A percentile compares a stretch with the other conserved stretches of the same genome.
Conservation (phyloP, 2,113 vertebrate genomes). For the Perognathus longimembris region DNA sequence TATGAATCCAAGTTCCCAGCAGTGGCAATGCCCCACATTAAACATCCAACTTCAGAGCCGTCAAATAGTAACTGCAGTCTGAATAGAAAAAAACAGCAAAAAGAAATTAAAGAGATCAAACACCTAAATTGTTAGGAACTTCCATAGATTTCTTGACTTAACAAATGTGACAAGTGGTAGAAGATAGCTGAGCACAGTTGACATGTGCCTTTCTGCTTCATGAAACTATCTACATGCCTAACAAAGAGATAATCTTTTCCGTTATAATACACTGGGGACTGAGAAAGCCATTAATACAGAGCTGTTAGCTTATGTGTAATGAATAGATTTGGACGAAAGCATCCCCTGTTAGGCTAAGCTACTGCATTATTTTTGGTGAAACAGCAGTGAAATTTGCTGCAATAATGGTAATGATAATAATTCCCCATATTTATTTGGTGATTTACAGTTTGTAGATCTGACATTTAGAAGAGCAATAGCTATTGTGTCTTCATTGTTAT, state of each 20-base stretch:
- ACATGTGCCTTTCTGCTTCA: constrained; percentile 43
- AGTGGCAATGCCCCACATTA: not conserved
- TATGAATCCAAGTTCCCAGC: constrained; percentile 10
- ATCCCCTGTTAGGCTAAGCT: constrained; percentile 16
- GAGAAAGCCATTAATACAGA: not conserved
- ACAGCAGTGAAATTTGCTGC: constrained; percentile 17
- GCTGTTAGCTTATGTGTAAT: constrained; percentile 19
- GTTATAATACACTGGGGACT: not conserved
- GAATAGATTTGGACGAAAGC: not conserved
- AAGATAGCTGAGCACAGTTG: not conserved
- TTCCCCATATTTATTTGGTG: not conserved
- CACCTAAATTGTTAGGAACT: constrained; percentile 25
- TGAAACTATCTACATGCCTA: constrained; percentile 25
- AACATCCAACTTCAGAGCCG: constrained; percentile 28
- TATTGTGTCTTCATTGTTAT: not conserved
- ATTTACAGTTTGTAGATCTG: not conserved
- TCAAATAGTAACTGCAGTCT: constrained; percentile 13
- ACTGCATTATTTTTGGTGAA: constrained; percentile 7
- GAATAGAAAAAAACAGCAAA: not conserved
- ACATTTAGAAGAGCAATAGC: not conserved
- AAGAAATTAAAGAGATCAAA: constrained; percentile 8
- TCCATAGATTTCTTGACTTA: constrained; percentile 49
- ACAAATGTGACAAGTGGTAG: constrained; percentile 1
- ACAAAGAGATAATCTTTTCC: constrained; percentile 31
- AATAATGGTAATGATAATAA: constrained; percentile 25